Base-by-base conservation (phyloP, 30 jellyfish, hydroid and myxozoan genomes). In the Aurelia sp. region DNA sequence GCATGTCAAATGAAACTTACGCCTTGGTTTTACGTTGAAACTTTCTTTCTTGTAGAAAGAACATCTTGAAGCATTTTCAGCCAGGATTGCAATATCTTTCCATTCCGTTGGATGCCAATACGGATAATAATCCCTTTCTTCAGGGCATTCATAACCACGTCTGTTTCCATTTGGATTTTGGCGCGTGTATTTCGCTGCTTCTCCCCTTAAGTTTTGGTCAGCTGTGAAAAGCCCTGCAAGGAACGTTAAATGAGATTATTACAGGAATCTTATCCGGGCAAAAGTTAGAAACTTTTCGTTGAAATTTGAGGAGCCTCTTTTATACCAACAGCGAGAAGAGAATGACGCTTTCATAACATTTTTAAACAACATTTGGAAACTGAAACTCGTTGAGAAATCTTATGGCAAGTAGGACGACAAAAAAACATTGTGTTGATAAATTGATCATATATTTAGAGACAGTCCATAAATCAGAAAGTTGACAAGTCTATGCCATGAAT, bases 161-260 rank as follows among this genome's bases (percentile, higher is more conserved):
- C 96, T 69, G 69, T 44, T 78, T 19, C 96, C 96, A 4, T 71
- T 66, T 35, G 96, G 88, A 63, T 87, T 87, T 57, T 87, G 96
- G 16, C 96, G 75, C 1, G 96, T 87, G 83, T 77, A 71, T 27
- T 69, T 87, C 20, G 96, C 82, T 10, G 88, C 27, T 23, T 65
- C 20, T 3, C 91, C 88, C 70, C 60, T 64, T 37, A 76, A 73
- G 13, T 75, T 76, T 44, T 86, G 90, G 50, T 87, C 97, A 22
- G 98, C 98, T 35, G 98, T 93, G 82, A 93, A 93, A 27, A 92
- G 95, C 18, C 97, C 98, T 91, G 76, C n/a, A 35, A 53, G 31
- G 17, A 13, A 84, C 51, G 51, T 47, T 4, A 1, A 44, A 31
- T 2, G 55, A 40, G 15, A 44, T 44, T 1, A 5, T 44, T 9